A percentile compares a stretch with the other conserved stretches of the same genome.
phyloP scores from a whole-genome alignment of 2,113 vertebrate genomes.

The Semicossyphus pulcher region DNA sequence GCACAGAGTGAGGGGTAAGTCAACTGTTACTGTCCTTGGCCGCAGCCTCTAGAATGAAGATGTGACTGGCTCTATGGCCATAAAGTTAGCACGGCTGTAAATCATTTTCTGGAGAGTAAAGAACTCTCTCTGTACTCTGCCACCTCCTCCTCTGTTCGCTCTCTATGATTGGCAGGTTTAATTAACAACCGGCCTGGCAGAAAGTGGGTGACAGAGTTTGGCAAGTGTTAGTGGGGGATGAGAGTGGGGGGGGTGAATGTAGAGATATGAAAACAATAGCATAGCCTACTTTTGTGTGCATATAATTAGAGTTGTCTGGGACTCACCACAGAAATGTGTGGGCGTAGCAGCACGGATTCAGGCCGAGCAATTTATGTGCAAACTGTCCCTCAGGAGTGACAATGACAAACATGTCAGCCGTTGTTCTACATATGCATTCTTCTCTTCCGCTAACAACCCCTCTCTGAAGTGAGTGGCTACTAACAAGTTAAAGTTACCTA shows the following conservation, averaged over 20 bases:
- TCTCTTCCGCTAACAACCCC: background rate
- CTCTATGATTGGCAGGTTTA: conserved; percentile 73
- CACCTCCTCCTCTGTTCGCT: background rate
- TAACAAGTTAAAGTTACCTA: background rate
- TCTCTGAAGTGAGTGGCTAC: background rate
- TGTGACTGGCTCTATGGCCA: conserved; percentile 37
- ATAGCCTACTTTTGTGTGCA: conserved; percentile 73
- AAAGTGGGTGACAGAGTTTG: conserved; percentile 63
- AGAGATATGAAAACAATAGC: conserved; percentile 64
- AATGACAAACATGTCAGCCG: conserved; percentile 53
- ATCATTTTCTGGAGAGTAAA: conserved; percentile 33
- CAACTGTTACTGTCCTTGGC: conserved; percentile 43
- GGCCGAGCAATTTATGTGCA: conserved; percentile 49
- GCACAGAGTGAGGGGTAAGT: conserved; percentile 11
- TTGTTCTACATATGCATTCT: conserved; percentile 31
- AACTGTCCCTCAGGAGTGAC: conserved; percentile 37
- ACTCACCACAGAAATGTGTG: background rate
- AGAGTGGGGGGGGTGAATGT: background rate
- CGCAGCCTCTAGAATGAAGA: conserved; percentile 47
- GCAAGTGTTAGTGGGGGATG: background rate
- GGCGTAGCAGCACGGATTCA: conserved; percentile 40
- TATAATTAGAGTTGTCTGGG: conserved; percentile 70
- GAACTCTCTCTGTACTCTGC: background rate
- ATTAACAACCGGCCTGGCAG: conserved; percentile 67
- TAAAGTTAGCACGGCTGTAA: conserved; percentile 23